Base-by-base conservation (phyloP, 1,140 invertebrate genomes). In the Trachymyrmex septentrionalis region DNA sequence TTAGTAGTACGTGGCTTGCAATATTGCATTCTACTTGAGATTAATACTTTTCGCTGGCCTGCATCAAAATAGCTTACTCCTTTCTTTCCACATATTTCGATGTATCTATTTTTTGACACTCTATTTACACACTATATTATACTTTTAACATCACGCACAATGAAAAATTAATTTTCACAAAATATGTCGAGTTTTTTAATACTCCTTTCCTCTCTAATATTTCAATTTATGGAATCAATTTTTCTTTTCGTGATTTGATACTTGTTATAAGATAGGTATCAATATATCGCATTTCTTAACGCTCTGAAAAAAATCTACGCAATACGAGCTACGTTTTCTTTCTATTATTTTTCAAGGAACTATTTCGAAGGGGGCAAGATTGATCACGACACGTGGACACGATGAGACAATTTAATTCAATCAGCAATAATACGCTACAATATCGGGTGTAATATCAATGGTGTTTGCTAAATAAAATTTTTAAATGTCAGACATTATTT, bases 361-460 rank as follows among this genome's bases (percentile, higher is more conserved):
- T 30, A 50, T 34, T 66, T 55, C 6, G 27, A 50, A 14, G n/a
- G 34, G 19, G 4, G 0, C 44, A 67, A 57, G 7, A 87, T 73
- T 57, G 21, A 64, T 27, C 2, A 80, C 38, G 38, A 59, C 50
- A 67, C 1, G 6, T 48, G 7, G 7, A 59, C 63, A 85, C 81
- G 12, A 7, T 77, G 38, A 88, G 53, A 85, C 27, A 90, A 91
- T 93, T 92, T 93, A 93, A 92, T 94, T 92, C 6, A 76, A 76
- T 69, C 53, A 57, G 88, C 82, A 91, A 92, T 91, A 92, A 81
- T 67, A 82, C 88, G 81, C 87, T 94, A 93, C 91, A 94, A 89
- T 89, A 78, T 93, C 90, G 82, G 72, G 71, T 72, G 77, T 86
- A 88, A 88, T 85, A 85, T 57, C 30, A 61, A 72, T 53, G 59